A percentile compares a stretch with the other conserved stretches of the same genome.
Evolutionary conservation across 2,888 invertebrate species (phyloP).

Genomic region (Norana najaformis): DNA sequence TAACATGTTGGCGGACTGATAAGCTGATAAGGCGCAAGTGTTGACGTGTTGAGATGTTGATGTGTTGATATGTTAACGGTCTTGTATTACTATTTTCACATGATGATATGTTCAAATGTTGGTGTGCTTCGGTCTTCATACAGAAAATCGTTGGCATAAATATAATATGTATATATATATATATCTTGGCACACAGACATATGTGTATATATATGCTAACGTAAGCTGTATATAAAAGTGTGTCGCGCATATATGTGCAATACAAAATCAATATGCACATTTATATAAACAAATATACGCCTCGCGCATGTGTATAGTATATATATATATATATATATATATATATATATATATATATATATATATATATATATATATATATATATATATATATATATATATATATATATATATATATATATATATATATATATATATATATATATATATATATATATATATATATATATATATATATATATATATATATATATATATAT

Average conservation of each 20-base stretch:
- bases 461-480: neutral
- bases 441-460: neutral
- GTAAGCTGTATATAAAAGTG: too few species aligned
- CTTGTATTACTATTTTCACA: too few species aligned
- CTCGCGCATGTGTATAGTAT: neutral
- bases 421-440: neutral
- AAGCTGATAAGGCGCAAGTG: neutral
- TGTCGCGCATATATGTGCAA: too few species aligned
- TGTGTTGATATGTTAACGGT: too few species aligned
- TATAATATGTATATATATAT: neutral
- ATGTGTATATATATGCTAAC: neutral
- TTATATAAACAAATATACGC: too few species aligned
- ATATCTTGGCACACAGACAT: neutral
- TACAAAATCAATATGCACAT: too few species aligned
- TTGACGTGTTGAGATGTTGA: neutral
- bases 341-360: neutral
- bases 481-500: neutral
- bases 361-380: neutral
- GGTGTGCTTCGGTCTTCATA: too few species aligned
- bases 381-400: conserved; percentile 8
- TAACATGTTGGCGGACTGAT: neutral
- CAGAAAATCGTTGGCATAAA: too few species aligned
- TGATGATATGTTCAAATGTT: too few species aligned
- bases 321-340: neutral
- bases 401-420: neutral